Evolutionary conservation across 2,113 vertebrate genomes (phyloP).

Genomic region (Aix galericulata): DNA sequence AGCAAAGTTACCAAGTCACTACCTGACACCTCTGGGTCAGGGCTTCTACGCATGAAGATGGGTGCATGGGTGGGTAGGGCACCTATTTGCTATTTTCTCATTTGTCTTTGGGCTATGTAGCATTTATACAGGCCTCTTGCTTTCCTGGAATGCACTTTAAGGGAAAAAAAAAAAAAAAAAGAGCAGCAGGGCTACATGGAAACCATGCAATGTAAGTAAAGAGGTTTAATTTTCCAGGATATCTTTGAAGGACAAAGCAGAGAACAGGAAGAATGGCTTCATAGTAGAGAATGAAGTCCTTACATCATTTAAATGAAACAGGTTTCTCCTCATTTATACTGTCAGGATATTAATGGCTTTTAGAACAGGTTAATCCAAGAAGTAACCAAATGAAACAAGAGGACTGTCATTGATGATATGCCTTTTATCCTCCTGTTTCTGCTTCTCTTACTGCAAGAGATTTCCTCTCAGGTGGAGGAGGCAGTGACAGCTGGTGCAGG

Average conservation of each 20-base stretch:
- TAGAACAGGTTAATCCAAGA: not conserved
- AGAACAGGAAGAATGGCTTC: not conserved
- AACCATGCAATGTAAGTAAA: not conserved
- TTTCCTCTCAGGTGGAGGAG: not conserved
- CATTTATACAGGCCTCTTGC: not conserved
- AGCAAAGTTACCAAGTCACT: not conserved
- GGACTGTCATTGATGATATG: not conserved
- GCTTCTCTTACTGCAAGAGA: not conserved
- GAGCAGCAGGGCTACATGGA: not conserved
- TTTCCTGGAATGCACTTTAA: not conserved
- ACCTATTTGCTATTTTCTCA: not conserved
- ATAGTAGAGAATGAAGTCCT: not conserved
- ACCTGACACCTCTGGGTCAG: not conserved
- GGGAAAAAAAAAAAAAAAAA: not conserved
- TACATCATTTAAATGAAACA: not conserved
- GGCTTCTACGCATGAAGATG: not conserved
- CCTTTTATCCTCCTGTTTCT: not conserved
- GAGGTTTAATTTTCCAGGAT: not conserved
- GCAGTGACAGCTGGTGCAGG: not conserved
- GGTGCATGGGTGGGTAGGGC: not conserved
- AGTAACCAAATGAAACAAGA: slow-evolving; percentile 16
- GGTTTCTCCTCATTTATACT: not conserved
- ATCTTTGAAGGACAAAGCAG: not conserved
- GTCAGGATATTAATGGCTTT: not conserved
- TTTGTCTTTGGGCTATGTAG: not conserved